Base-by-base conservation (phyloP, 1,140 invertebrate species). In the Stratiolaelaps scimitus region DNA sequence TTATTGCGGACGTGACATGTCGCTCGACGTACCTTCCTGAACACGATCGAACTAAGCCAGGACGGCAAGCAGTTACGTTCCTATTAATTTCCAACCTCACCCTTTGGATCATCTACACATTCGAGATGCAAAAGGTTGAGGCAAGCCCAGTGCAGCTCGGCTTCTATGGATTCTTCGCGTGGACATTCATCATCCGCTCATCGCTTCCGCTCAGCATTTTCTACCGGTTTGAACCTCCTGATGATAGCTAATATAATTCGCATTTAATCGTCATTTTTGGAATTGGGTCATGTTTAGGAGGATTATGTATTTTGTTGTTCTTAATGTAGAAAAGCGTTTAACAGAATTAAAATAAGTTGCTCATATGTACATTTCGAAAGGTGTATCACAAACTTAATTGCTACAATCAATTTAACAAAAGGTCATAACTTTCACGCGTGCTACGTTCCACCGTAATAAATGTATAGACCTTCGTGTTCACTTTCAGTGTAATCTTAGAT, bases 121-220 rank as follows among this genome's bases (percentile, higher is more conserved):
- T 97, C 75, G 92, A 96, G 78, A 88, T 88, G 68, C 88, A 92
- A 79, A 92, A 91, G 78, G 88, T 91, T 65, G 83, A 86, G 71
- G 87, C 85, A 67, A 91, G 90, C 78, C 89, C 88, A 67, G 88
- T 92, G 65, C 87, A 92, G 80, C 79, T 91, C 68, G 83, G 89
- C 69, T 94, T 95, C 80, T 98, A 93, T 72, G 91, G 91, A 29
- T 88, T 88, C 74, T 81, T 93, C 56, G 84, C 90, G 26, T 98
- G 93, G 93, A 85, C 89, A 40, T 84, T 96, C 68, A 87, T 98
- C 28, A 88, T 92, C 73, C 86, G 90, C 70, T 83, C 94, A 67
- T 92, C 90, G 70, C 79, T 96, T 48, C 93, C 93, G 10, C 83
- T 97, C 56, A 90, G 89, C 80, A 95, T 97, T 74, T 97, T 96